Evolutionary conservation across 2,888 invertebrate species (phyloP).

Genomic region (Epsilonema sp.): DNA sequence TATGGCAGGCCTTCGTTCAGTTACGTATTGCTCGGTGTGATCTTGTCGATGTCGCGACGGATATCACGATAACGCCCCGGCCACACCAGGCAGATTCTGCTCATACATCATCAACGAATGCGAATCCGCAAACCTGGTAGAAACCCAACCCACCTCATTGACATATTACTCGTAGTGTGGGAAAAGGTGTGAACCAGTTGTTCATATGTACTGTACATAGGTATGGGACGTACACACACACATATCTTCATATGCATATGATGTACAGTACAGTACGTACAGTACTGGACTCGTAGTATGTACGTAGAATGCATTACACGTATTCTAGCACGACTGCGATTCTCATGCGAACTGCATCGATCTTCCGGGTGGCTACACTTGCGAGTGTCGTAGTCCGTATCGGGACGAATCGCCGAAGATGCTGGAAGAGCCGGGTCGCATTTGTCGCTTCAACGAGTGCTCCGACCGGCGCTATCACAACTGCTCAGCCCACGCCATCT

Average conservation of each 20-base stretch:
- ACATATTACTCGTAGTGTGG: too few species aligned
- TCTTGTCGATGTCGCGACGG: slow-evolving; percentile 22
- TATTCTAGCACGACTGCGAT: slow-evolving; percentile 28
- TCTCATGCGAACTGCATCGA: slow-evolving; percentile 24
- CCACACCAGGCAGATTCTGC: slow-evolving; percentile 23
- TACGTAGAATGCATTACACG: too few species aligned
- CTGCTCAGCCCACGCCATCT: slow-evolving; percentile 20
- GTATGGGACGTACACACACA: too few species aligned
- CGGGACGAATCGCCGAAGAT: slow-evolving; percentile 12
- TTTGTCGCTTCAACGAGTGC: slow-evolving; percentile 24
- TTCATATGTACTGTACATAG: too few species aligned
- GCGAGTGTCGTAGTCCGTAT: slow-evolving; percentile 3
- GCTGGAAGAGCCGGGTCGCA: slow-evolving; percentile 15
- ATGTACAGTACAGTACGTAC: too few species aligned
- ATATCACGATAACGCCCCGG: slow-evolving; percentile 23
- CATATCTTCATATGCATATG: too few species aligned
- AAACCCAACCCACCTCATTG: slow-evolving; percentile 20
- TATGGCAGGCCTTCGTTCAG: too few species aligned
- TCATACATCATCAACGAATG: slow-evolving; percentile 25
- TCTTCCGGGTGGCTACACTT: slow-evolving; percentile 17
- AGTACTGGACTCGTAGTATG: too few species aligned
- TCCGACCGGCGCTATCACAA: slow-evolving; percentile 13
- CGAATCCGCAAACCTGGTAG: slow-evolving; percentile 3
- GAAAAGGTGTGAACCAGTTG: too few species aligned
- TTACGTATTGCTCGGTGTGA: too few species aligned